Evolutionary conservation across 2,113 vertebrate species (phyloP).

Genomic region (Phainopepla nitens): DNA sequence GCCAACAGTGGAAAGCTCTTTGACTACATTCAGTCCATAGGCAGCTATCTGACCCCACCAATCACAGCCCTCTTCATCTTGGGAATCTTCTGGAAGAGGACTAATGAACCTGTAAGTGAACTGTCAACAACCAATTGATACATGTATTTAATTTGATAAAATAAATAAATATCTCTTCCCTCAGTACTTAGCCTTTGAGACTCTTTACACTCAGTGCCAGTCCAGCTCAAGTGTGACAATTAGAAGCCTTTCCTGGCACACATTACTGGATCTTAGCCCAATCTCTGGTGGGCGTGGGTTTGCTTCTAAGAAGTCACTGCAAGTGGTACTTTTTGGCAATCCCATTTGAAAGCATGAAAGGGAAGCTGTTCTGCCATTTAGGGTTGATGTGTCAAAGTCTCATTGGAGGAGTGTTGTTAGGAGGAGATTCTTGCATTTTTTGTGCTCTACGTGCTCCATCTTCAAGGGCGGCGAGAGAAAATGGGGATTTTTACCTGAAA

Average conservation of each 20-base stretch:
- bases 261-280: background rate
- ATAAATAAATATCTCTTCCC: background rate
- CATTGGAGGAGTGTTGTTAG: background rate
- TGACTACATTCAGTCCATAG: constrained; percentile 91
- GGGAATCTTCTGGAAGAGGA: constrained; percentile 90
- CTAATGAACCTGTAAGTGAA: constrained; percentile 86
- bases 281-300: background rate
- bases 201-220: background rate
- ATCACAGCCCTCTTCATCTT: constrained; percentile 89
- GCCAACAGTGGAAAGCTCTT: constrained; percentile 93
- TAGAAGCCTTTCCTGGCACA: background rate
- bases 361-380: background rate
- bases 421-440: background rate
- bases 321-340: background rate
- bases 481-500: background rate
- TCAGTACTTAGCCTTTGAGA: background rate
- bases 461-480: background rate
- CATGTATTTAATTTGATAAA: background rate
- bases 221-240: background rate
- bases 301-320: background rate
- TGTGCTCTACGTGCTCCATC: background rate
- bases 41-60: constrained; percentile 90
- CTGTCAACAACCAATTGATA: background rate
- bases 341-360: background rate
- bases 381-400: background rate